phyloP scores from a whole-genome alignment of 2,113 vertebrate genomes.

The Andinoacara biseriatus region DNA sequence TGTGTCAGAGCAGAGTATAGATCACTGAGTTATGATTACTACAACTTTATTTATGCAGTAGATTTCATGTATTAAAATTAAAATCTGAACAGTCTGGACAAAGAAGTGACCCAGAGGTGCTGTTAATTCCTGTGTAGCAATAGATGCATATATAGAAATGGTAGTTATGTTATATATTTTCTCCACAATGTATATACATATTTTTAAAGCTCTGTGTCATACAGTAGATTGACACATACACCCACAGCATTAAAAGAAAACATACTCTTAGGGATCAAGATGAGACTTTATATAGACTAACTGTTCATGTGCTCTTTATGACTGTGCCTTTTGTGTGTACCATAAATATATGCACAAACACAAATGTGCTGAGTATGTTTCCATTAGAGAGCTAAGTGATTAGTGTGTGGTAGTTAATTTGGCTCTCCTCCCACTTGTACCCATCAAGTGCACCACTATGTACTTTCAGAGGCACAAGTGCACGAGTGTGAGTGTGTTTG shows the following conservation, averaged over 20 bases:
- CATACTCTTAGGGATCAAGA: background rate
- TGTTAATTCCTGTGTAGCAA: too few relatives aligned
- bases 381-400: conserved; percentile 76
- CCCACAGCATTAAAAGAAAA: background rate
- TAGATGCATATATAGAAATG: too few relatives aligned
- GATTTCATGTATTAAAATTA: background rate
- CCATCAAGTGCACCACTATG: conserved; percentile 56
- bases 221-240: background rate
- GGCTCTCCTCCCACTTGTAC: conserved; percentile 63
- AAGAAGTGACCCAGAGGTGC: background rate
- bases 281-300: background rate
- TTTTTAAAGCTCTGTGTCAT: background rate
- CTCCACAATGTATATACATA: background rate
- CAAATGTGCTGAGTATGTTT: conserved; percentile 27
- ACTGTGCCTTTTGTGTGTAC: conserved; percentile 14
- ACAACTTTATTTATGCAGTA: background rate
- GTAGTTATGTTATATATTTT: background rate
- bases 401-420: conserved; percentile 75
- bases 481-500: conserved; percentile 19
- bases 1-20: conserved; percentile 16
- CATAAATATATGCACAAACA: conserved; percentile 23
- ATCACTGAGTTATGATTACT: conserved; percentile 8
- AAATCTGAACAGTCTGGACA: background rate
- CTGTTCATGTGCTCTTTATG: background rate
- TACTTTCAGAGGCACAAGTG: conserved; percentile 49